phyloP scores from a whole-genome alignment of 2,797 vertebrate genomes.

The Acanthurus lineatus region DNA sequence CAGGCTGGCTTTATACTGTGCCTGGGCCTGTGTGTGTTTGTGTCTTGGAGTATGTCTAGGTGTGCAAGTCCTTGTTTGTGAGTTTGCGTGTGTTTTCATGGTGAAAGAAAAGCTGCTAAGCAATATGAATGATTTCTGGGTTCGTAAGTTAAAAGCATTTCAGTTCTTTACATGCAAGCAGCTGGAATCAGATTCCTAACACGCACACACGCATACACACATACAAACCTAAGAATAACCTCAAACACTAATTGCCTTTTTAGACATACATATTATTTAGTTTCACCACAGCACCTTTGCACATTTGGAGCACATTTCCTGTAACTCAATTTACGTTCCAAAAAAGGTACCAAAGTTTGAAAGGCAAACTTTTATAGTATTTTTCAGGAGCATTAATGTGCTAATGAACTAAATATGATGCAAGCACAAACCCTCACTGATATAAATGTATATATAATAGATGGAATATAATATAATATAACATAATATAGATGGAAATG shows the following conservation, averaged over 20 bases:
- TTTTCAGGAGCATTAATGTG: constrained; percentile 44
- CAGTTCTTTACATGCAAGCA: constrained; percentile 31
- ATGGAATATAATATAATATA: no score
- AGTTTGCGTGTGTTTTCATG: constrained; percentile 26
- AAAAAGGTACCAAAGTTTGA: constrained; percentile 25
- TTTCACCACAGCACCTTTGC: constrained; percentile 52
- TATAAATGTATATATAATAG: no score
- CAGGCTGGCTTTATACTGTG: constrained; percentile 5
- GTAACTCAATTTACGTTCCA: constrained; percentile 52
- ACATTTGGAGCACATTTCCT: constrained; percentile 35
- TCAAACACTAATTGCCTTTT: constrained; percentile 58
- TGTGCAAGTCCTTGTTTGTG: not conserved
- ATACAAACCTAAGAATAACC: constrained; percentile 17
- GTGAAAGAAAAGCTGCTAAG: constrained; percentile 39
- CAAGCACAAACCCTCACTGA: constrained; percentile 10
- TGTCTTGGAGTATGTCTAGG: not conserved
- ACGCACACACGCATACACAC: constrained; percentile 1
- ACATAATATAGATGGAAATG: constrained; percentile 14
- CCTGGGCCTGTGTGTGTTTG: constrained; percentile 11
- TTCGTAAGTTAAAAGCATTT: constrained; percentile 46
- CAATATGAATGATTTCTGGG: constrained; percentile 30
- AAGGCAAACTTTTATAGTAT: constrained; percentile 21
- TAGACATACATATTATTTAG: constrained; percentile 33
- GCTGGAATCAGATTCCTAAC: constrained; percentile 19
- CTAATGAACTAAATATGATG: constrained; percentile 40